Conservation (phyloP, 2,797 vertebrate species). For the Phataginus tricuspis region DNA sequence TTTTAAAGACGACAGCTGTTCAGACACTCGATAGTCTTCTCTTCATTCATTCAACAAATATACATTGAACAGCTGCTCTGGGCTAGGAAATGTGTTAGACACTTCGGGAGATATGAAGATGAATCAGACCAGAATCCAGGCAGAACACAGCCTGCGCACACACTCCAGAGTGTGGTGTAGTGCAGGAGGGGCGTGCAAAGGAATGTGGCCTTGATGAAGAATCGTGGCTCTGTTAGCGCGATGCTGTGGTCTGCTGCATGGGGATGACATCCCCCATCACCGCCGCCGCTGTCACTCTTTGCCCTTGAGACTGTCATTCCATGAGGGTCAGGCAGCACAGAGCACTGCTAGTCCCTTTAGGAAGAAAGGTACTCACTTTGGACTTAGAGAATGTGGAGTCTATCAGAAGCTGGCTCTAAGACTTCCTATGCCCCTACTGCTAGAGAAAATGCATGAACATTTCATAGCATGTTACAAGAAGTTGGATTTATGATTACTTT, state of each 20-base stretch:
- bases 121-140: constrained; percentile 44
- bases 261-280: background rate
- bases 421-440: background rate
- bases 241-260: background rate
- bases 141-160: background rate
- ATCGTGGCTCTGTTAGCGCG: background rate
- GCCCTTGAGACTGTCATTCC: background rate
- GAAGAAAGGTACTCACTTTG: background rate
- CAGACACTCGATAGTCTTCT: constrained; percentile 20
- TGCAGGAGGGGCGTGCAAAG: accelerated
- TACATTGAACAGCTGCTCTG: constrained; percentile 61
- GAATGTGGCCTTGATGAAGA: background rate
- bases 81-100: constrained; percentile 61
- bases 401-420: background rate
- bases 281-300: background rate
- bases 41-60: constrained; percentile 66
- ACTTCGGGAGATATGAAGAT: constrained; percentile 23
- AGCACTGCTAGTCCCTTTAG: background rate
- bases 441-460: background rate
- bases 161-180: background rate
- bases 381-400: background rate
- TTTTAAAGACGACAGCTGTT: constrained; percentile 61
- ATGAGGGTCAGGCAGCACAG: background rate
- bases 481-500: background rate
- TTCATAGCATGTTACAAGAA: background rate